Percentiles rank a stretch among this genome's conserved stretches.
phyloP scores from a whole-genome alignment of 2,797 vertebrate genomes.

The Gallirallus australis region DNA sequence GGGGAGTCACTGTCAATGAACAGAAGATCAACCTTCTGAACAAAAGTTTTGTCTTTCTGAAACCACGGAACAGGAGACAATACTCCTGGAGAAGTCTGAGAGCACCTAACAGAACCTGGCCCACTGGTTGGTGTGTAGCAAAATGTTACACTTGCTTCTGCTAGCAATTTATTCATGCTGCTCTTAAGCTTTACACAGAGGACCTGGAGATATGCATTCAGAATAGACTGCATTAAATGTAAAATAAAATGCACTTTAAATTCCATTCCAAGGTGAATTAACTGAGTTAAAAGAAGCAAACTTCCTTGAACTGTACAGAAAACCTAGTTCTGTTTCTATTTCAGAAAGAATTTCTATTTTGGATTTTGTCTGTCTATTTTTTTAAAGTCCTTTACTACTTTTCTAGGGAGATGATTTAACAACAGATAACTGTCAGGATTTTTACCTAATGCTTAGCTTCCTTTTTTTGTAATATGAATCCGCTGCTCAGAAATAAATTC shows the following conservation, averaged over 20 bases:
- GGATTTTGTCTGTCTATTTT: neutral
- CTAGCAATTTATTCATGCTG: conserved; percentile 7
- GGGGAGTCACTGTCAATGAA: neutral
- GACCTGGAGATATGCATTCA: conserved; percentile 10
- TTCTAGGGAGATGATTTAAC: neutral
- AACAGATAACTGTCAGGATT: neutral
- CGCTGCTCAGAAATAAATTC: neutral
- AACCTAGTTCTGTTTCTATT: neutral
- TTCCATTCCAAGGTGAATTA: conserved; percentile 57
- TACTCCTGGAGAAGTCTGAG: neutral
- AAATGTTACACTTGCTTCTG: neutral
- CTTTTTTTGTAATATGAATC: neutral
- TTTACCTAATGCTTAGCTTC: neutral
- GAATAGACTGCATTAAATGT: conserved; percentile 54
- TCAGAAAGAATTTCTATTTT: neutral
- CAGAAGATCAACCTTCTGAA: neutral
- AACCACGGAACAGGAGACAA: neutral
- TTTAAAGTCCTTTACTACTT: neutral
- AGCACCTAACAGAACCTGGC: neutral
- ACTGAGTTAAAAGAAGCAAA: conserved; percentile 51
- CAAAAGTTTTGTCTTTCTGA: neutral
- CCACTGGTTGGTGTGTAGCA: conserved; percentile 4
- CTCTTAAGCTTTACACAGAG: conserved; percentile 27
- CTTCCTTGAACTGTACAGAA: conserved; percentile 8
- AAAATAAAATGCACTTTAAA: conserved; percentile 62